These are phyloP conservation scores for Cairina moschata DNA, from an alignment of 2,113 vertebrate genomes.

Conservation along the genomic window DNA sequence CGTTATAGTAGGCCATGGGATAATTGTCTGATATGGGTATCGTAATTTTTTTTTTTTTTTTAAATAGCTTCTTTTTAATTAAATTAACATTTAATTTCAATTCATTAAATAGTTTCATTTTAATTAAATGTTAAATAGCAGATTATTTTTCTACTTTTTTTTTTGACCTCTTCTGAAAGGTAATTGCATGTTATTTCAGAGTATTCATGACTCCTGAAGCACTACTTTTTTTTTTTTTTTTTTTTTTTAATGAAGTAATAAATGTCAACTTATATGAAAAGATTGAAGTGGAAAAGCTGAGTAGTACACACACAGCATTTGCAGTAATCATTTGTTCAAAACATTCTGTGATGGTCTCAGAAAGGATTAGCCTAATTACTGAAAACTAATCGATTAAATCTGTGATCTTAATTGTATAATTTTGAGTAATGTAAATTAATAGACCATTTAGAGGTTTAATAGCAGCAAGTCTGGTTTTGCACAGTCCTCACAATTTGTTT, in stretches of 20 bases:
- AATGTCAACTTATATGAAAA: background rate
- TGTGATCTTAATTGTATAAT: background rate
- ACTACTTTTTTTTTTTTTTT: background rate
- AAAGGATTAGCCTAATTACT: background rate
- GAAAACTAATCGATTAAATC: background rate
- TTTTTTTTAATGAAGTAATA: background rate
- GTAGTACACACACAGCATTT: background rate
- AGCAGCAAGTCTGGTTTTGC: background rate
- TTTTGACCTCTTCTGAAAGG: background rate
- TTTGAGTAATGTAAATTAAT: background rate
- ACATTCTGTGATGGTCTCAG: background rate
- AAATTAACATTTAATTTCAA: too few species aligned
- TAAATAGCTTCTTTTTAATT: background rate
- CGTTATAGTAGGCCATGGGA: background rate
- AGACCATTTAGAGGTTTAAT: background rate
- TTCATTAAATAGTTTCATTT: background rate
- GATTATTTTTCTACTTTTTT: background rate
- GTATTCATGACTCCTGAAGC: background rate
- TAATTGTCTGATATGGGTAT: background rate
- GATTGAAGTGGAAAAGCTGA: background rate
- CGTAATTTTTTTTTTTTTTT: background rate
- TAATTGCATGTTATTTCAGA: background rate
- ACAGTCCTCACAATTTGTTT: background rate
- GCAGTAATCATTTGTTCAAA: background rate
- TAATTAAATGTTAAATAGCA: background rate